Conservation (phyloP, 2,113 vertebrate genomes). For the Zootoca vivipara region DNA sequence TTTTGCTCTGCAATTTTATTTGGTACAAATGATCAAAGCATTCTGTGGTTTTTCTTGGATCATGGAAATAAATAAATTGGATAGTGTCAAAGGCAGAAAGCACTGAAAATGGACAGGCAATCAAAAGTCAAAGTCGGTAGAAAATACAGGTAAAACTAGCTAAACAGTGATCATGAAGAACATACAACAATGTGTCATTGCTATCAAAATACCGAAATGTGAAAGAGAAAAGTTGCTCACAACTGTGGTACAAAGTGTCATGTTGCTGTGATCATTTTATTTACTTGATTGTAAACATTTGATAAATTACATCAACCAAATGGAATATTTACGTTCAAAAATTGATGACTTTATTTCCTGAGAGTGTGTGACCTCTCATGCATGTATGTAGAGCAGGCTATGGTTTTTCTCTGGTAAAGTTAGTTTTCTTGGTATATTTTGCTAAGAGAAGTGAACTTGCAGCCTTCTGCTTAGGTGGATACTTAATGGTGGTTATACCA, state of each 20-base stretch:
- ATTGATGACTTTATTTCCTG: not conserved
- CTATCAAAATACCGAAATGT: not conserved
- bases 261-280: not conserved
- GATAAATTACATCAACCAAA: not conserved
- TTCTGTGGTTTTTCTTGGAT: not conserved
- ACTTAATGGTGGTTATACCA: not conserved
- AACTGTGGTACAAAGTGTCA: not conserved
- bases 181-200: not conserved
- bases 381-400: not conserved
- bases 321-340: not conserved
- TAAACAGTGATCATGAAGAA: not conserved
- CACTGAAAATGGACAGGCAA: not conserved
- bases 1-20: constrained; percentile 11
- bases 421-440: not conserved
- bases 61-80: not conserved
- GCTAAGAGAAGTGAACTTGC: not conserved
- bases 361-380: not conserved
- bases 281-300: not conserved
- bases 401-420: not conserved
- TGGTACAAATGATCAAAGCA: not conserved
- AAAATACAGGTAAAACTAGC: not conserved
- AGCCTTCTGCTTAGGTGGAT: not conserved
- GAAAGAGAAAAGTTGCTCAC: constrained; percentile 31
- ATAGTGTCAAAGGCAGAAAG: constrained; percentile 4
- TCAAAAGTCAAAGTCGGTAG: not conserved